Evolutionary conservation across 2,113 vertebrate species (phyloP), one percentile per base, ranked within the genome.

Genomic region (Castor canadensis): DNA sequence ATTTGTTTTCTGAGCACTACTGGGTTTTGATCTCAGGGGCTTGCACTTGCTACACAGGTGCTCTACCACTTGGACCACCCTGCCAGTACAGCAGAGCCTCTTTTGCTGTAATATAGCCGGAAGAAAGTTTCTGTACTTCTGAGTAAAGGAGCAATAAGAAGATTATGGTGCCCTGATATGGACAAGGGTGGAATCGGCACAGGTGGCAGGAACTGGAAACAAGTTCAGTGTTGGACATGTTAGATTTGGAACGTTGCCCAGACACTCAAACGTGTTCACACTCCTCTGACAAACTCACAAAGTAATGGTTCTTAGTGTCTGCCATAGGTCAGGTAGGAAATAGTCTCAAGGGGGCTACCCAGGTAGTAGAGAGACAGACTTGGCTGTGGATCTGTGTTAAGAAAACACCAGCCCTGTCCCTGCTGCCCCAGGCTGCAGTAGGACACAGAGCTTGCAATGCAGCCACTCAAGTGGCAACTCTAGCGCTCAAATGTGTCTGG

Each of bases 191-290:
- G 58, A 17, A 45, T 15, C 7, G 19, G 58, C 20, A n/a, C 9
- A 62, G 17, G n/a, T 1, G 12, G 38, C n/a, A 6, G 43, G 19
- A 10, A 13, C 35, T 28, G 26, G 43, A 69, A 3, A 64, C n/a
- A 38, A 28, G 26, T 24, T 13, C 6, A 1, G 9, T 3, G 38
- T 19, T 8, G 30, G 49, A 2, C 4, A 0, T 7, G 1, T 9
- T 2, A 7, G 26, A 19, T 24, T 28, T 35, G 24, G 24, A 4
- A 3, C 3, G 1, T 38, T 32, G 15, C 1, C 22, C 47, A 45
- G 47, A 71, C 11, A 5, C 47, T 15, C 35, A 13, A 6, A 30
- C 2, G 16, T 20, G 5, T 26, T 67, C 38, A 2, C 1, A 3
- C 1, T 22, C 17, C 38, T 52, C 84, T 67, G 43, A 7, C 28